A percentile compares a stretch with the other conserved stretches of the same genome.
Conservation (phyloP, 2,113 vertebrate species). For the Gymnobelideus leadbeateri region DNA sequence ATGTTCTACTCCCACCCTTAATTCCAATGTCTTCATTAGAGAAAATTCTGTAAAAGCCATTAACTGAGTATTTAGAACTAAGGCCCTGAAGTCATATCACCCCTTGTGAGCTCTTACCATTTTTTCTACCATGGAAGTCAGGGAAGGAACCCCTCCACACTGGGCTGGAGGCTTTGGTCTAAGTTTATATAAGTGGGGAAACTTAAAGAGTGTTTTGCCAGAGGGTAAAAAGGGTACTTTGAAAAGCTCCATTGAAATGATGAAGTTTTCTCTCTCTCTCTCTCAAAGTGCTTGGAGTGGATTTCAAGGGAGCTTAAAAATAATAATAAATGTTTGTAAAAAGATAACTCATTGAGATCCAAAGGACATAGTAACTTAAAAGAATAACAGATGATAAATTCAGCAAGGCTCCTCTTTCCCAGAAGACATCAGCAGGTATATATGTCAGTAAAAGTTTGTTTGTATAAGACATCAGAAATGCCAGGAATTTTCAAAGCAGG, state of each 20-base stretch:
- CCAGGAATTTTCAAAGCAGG: slow-evolving; percentile 9
- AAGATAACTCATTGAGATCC: slow-evolving; percentile 35
- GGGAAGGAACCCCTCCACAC: slow-evolving; percentile 41
- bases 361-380: slow-evolving; percentile 43
- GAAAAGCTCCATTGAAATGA: slow-evolving; percentile 52
- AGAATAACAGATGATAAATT: slow-evolving; percentile 28
- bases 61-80: not conserved
- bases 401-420: slow-evolving; percentile 1
- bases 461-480: not conserved
- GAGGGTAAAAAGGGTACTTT: slow-evolving; percentile 50
- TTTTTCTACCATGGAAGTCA: not conserved
- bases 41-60: not conserved
- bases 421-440: slow-evolving; percentile 3
- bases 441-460: slow-evolving; percentile 39
- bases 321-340: slow-evolving; percentile 36
- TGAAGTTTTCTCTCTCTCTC: slow-evolving; percentile 42
- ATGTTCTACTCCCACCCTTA: not conserved
- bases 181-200: slow-evolving; percentile 59
- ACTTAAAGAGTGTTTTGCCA: slow-evolving; percentile 62
- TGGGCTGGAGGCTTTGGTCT: slow-evolving; percentile 34
- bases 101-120: slow-evolving; percentile 4
- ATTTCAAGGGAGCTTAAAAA: slow-evolving; percentile 51
- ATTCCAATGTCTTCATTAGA: not conserved
- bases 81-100: not conserved
- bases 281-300: slow-evolving; percentile 29